These are phyloP conservation scores for Alectoris magna DNA, from an alignment of 2,797 vertebrate genomes.

Conservation along the genomic window DNA sequence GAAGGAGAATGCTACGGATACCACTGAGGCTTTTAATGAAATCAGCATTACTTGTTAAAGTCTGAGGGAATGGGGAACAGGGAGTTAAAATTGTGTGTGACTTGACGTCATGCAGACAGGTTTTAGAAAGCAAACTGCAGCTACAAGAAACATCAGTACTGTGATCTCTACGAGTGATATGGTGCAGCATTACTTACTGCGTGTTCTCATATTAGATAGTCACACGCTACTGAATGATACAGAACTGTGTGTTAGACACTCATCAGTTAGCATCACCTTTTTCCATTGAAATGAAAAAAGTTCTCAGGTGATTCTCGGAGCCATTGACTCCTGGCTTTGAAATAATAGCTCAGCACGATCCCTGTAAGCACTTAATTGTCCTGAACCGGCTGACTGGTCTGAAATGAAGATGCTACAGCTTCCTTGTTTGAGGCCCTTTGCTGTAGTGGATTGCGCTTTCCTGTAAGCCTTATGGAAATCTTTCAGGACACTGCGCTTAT, in stretches of 20 bases:
- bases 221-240: neutral
- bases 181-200: neutral
- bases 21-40: neutral
- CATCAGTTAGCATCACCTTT: neutral
- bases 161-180: neutral
- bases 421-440: neutral
- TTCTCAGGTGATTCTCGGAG: neutral
- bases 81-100: constrained; percentile 46
- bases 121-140: constrained; percentile 28
- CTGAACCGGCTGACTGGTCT: neutral
- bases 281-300: neutral
- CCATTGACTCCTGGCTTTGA: neutral
- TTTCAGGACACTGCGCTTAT: neutral
- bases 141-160: neutral
- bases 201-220: neutral
- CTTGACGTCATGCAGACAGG: constrained; percentile 11
- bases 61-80: neutral
- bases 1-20: neutral
- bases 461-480: neutral
- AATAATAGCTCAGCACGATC: neutral
- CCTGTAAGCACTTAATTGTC: neutral
- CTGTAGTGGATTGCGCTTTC: neutral
- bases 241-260: neutral
- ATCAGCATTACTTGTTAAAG: constrained; percentile 36
- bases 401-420: neutral